Conservation (phyloP, 2,797 vertebrate genomes). For the Pyrocephalus nanus region DNA sequence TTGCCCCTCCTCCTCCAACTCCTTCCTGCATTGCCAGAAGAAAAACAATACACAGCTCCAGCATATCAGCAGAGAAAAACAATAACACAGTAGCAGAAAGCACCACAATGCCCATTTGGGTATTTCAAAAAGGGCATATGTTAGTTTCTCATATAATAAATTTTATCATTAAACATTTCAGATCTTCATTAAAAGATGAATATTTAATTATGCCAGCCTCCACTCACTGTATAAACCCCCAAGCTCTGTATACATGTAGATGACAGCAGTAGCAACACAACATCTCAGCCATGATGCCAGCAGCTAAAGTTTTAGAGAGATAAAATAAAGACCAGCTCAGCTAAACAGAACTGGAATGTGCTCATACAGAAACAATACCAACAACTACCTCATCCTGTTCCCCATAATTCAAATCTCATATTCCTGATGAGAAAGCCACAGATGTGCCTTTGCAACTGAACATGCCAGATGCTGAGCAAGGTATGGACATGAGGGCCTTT, state of each 20-base stretch:
- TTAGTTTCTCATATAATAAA: background rate
- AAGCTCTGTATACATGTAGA: background rate
- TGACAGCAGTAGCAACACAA: accelerated
- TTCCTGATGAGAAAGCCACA: background rate
- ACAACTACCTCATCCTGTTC: background rate
- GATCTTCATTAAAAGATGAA: background rate
- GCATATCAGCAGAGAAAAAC: background rate
- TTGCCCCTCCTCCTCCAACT: background rate
- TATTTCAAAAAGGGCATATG: background rate
- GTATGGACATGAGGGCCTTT: accelerated
- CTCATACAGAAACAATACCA: background rate
- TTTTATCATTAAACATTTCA: background rate
- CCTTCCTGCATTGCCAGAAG: background rate
- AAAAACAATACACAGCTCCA: background rate
- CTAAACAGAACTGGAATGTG: background rate
- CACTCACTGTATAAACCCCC: background rate
- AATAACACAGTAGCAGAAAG: background rate
- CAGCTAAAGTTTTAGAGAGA: background rate
- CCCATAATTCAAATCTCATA: background rate
- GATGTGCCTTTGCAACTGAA: background rate
- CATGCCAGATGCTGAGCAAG: background rate
- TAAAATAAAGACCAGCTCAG: background rate
- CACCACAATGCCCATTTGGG: background rate
- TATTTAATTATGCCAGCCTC: background rate
- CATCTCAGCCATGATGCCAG: background rate